phyloP scores from a whole-genome alignment of 2,113 vertebrate genomes.

The Pterocles orientalis region DNA sequence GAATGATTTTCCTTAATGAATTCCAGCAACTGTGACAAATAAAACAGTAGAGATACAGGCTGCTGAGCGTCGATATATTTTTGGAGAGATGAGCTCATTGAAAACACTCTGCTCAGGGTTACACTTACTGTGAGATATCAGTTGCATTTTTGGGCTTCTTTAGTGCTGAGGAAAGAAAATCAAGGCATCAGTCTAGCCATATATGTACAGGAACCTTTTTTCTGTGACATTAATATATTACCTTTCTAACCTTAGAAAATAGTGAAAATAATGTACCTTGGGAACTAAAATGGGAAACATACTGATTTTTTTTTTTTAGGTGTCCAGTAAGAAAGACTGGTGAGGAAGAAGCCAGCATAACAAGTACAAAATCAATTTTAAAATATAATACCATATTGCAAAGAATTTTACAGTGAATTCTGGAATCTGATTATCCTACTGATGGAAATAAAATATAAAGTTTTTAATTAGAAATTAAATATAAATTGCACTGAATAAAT shows the following conservation, averaged over 20 bases:
- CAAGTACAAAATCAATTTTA: background rate
- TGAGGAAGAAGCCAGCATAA: background rate
- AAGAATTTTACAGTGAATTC: background rate
- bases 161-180: conserved; percentile 3
- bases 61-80: background rate
- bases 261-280: background rate
- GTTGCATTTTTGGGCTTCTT: background rate
- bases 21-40: conserved; percentile 38
- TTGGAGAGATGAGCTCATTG: background rate
- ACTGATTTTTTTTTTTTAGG: background rate
- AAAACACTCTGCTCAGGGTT: background rate
- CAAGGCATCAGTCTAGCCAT: background rate
- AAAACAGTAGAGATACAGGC: background rate
- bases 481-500: background rate
- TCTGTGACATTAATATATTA: background rate
- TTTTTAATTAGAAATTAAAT: background rate
- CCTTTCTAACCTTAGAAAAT: background rate
- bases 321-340: background rate
- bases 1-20: conserved; percentile 33
- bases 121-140: background rate
- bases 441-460: background rate
- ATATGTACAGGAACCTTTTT: background rate
- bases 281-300: background rate
- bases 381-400: background rate
- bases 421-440: background rate